A percentile compares a stretch with the other conserved stretches of the same genome.
phyloP scores from a whole-genome alignment of 2,888 invertebrate species.

The Willowsia nigromaculata region DNA sequence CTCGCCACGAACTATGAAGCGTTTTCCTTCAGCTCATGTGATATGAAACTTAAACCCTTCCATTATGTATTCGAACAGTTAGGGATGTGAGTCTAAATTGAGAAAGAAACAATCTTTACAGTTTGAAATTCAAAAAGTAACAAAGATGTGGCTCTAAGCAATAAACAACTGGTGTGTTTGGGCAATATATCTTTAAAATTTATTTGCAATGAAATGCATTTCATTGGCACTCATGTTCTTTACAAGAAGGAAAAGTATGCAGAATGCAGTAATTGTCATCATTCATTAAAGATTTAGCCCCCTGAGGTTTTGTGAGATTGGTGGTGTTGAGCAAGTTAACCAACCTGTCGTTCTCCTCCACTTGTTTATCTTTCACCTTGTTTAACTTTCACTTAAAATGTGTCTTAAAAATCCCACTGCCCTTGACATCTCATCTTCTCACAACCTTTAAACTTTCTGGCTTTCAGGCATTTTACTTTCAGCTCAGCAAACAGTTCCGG shows the following conservation, averaged over 20 bases:
- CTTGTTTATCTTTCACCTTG: neutral
- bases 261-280: neutral
- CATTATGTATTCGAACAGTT: too few relatives aligned
- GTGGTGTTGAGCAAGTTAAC: neutral
- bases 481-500: neutral
- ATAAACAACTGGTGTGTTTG: neutral
- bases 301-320: neutral
- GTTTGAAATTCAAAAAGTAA: neutral
- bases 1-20: too few relatives aligned
- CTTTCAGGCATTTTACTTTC: neutral
- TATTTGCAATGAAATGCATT: too few relatives aligned
- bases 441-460: neutral
- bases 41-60: too few relatives aligned
- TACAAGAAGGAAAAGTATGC: neutral
- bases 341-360: neutral
- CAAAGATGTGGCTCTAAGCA: neutral
- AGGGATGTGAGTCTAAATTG: too few relatives aligned
- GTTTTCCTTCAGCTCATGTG: too few relatives aligned
- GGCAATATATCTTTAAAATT: neutral
- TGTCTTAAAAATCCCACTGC: neutral
- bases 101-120: too few relatives aligned
- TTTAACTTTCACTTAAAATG: slow-evolving; percentile 2
- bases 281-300: neutral
- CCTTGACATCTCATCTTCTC: slow-evolving; percentile 33
- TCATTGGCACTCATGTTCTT: too few relatives aligned